Percentiles rank a stretch among this genome's conserved stretches.
phyloP scores from a whole-genome alignment of 2,888 invertebrate species.

The Hemaris fuciformis region DNA sequence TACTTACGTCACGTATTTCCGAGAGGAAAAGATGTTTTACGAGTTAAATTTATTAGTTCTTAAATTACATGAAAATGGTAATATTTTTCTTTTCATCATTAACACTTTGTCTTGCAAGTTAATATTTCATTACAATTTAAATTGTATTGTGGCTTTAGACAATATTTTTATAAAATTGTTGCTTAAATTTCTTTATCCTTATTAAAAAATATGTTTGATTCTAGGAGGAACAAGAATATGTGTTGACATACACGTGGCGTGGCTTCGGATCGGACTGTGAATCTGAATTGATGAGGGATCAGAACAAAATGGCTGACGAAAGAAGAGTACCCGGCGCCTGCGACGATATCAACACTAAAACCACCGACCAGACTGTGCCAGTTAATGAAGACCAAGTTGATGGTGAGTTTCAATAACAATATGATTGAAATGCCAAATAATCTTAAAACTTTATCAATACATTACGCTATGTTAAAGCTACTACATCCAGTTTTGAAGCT shows the following conservation, averaged over 20 bases:
- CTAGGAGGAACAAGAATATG: slow-evolving; percentile 76
- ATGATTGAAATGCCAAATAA: neutral
- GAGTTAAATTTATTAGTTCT: no score
- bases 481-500: no score
- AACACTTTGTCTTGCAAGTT: no score
- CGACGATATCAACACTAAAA: slow-evolving; percentile 36
- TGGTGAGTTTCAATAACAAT: slow-evolving; percentile 49
- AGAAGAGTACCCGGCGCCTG: slow-evolving; percentile 58
- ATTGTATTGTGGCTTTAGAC: no score
- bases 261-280: slow-evolving; percentile 84
- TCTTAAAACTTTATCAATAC: neutral
- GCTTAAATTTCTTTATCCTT: no score
- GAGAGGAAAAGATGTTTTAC: no score
- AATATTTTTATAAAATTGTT: no score
- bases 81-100: no score
- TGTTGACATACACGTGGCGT: slow-evolving; percentile 68
- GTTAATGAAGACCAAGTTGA: slow-evolving; percentile 57
- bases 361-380: slow-evolving; percentile 69
- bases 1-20: neutral
- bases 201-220: no score
- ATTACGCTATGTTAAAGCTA: neutral
- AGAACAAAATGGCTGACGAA: slow-evolving; percentile 62
- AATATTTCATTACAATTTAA: no score
- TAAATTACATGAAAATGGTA: no score
- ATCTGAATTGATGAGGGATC: slow-evolving; percentile 60